Conservation (phyloP, 30 jellyfish, hydroid and myxozoan genomes). For the Pelagia noctiluca region DNA sequence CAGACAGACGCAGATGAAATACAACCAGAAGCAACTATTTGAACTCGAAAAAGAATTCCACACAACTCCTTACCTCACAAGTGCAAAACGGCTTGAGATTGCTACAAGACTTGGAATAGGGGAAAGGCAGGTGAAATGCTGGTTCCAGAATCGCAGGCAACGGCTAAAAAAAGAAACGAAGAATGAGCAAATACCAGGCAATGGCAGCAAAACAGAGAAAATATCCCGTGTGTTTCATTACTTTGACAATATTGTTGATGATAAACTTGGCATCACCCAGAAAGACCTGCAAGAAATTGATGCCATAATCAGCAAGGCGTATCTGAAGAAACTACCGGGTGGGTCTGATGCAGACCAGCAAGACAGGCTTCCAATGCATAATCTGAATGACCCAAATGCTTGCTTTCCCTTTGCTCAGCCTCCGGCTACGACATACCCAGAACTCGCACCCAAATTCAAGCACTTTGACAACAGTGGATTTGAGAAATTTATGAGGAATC, state of each 20-base stretch:
- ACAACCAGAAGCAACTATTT: slow-evolving; percentile 65
- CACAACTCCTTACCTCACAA: slow-evolving; percentile 56
- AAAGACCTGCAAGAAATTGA: slow-evolving; percentile 8
- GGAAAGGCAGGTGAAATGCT: slow-evolving; percentile 60
- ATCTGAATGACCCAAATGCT: slow-evolving; percentile 46
- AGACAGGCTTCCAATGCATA: not conserved
- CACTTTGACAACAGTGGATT: slow-evolving; percentile 60
- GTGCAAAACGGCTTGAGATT: slow-evolving; percentile 52
- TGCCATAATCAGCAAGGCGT: slow-evolving; percentile 14
- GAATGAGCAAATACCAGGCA: not conserved
- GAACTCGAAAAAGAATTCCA: slow-evolving; percentile 77
- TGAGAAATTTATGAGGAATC: slow-evolving; percentile 11
- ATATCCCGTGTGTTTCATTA: slow-evolving; percentile 52
- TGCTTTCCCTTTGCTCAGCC: slow-evolving; percentile 59
- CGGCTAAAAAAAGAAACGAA: slow-evolving; percentile 37
- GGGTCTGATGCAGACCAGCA: slow-evolving; percentile 10
- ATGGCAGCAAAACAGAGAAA: slow-evolving; percentile 2
- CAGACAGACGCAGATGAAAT: slow-evolving; percentile 57
- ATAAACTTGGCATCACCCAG: not conserved
- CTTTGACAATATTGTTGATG: slow-evolving; percentile 32
- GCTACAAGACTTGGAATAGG: slow-evolving; percentile 42
- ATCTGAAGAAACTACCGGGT: slow-evolving; percentile 43
- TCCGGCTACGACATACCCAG: slow-evolving; percentile 26
- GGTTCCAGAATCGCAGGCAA: slow-evolving; percentile 82
- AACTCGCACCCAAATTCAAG: slow-evolving; percentile 12